A percentile compares a stretch with the other conserved stretches of the same genome.
phyloP scores from a whole-genome alignment of 2,113 vertebrate species.

The Fregetta grallaria region DNA sequence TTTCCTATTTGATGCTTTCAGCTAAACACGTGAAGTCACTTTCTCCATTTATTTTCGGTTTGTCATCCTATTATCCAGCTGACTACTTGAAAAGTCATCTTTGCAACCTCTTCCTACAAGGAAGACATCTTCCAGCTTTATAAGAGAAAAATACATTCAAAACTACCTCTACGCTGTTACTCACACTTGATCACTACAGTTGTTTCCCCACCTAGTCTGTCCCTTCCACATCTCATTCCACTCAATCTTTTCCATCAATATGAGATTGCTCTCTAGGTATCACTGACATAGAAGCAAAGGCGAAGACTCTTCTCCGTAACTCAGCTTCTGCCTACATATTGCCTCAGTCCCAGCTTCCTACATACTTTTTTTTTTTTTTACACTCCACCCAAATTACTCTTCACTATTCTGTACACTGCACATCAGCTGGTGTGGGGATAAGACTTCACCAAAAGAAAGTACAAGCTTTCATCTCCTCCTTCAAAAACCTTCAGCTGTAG shows the following conservation, averaged over 20 bases:
- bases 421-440: background rate
- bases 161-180: background rate
- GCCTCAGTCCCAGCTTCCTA: background rate
- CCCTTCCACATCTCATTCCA: background rate
- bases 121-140: background rate
- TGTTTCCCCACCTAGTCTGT: background rate
- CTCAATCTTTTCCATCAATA: background rate
- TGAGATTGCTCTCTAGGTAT: background rate
- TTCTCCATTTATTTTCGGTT: background rate
- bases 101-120: background rate
- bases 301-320: background rate
- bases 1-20: background rate
- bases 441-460: background rate
- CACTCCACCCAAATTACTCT: background rate
- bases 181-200: background rate
- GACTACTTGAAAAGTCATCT: background rate
- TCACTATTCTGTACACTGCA: background rate
- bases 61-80: background rate
- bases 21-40: background rate
- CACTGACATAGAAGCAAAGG: background rate
- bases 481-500: background rate
- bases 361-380: background rate
- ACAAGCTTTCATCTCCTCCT: background rate
- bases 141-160: background rate
- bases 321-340: background rate